Base-by-base conservation (phyloP, 2,797 vertebrate genomes). In the Dipus sagitta region DNA sequence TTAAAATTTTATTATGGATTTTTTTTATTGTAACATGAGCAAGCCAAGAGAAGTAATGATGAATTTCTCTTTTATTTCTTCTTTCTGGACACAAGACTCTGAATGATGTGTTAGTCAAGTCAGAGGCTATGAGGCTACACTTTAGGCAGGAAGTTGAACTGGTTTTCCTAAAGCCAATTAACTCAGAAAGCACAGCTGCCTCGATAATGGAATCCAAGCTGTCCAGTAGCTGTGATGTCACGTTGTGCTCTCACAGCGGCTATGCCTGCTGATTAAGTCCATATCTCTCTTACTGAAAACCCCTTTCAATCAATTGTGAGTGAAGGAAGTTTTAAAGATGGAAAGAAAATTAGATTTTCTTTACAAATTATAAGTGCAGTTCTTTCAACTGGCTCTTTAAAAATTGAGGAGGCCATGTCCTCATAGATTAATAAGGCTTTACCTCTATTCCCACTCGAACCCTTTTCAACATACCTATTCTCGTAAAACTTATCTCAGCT, bases 251-350 rank as follows among this genome's bases (percentile, higher is more conserved):
- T n/a, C 23, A 17, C 4, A 21, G 60, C 10, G 62, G 13, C 92
- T 93, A 6, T 86, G 72, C n/a, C 58, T 78, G 30, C 70, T 95
- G 91, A 92, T 96, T 87, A 95, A 85, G 52, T 68, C 93, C 77
- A n/a, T 94, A 76, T 94, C 86, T 94, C 78, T 95, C 83, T 92
- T 86, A 70, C 54, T 86, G 88, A 90, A 95, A 96, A 77, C 12
- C 10, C 81, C 52, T 90, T 91, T 93, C 67, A 75, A 89, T 93
- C 67, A 75, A 89, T 84, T 96, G 91, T 96, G 90, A 83, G 95
- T 94, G 82, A 88, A 85, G 60, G 65, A 82, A 85, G 90, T 86
- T 79, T 87, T 93, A 79, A 86, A 90, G 74, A 85, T 80, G 74
- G n/a, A n/a, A 88, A 94, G 84, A 87, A 91, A 95, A 93, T 86